These are phyloP conservation scores for Corvus cornix DNA, from an alignment of 2,113 vertebrate genomes.

Conservation along the genomic window DNA sequence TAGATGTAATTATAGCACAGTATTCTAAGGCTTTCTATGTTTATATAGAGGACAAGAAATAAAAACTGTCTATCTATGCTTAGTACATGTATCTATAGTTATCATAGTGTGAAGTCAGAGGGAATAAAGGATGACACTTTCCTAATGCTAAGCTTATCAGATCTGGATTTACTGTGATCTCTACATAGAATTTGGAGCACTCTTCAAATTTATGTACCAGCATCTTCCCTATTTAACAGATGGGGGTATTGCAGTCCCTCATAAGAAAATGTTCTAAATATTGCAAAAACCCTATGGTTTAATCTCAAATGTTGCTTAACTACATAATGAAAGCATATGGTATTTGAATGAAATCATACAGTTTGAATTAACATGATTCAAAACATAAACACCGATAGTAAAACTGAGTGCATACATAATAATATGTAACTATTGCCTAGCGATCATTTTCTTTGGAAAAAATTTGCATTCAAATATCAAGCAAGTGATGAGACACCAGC, in stretches of 20 bases:
- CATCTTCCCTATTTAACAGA: neutral
- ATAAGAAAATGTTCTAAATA: neutral
- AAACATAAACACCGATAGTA: neutral
- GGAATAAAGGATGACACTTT: neutral
- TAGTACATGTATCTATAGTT: neutral
- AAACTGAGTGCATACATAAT: neutral
- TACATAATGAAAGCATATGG: neutral
- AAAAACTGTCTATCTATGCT: neutral
- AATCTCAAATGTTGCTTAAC: neutral
- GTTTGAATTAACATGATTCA: neutral
- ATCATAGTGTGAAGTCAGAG: neutral
- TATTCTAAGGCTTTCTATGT: neutral
- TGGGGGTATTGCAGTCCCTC: neutral
- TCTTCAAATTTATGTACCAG: neutral
- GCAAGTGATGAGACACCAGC: neutral
- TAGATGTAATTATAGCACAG: neutral
- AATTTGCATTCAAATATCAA: neutral
- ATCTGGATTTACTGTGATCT: neutral
- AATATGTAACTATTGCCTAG: neutral
- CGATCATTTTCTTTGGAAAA: neutral
- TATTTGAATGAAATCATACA: neutral
- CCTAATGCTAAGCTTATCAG: neutral
- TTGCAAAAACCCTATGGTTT: neutral
- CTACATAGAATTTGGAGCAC: neutral
- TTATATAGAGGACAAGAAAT: neutral